Evolutionary conservation across 2,797 vertebrate species (phyloP).

Genomic region (Hyperoplus lanceolatus): DNA sequence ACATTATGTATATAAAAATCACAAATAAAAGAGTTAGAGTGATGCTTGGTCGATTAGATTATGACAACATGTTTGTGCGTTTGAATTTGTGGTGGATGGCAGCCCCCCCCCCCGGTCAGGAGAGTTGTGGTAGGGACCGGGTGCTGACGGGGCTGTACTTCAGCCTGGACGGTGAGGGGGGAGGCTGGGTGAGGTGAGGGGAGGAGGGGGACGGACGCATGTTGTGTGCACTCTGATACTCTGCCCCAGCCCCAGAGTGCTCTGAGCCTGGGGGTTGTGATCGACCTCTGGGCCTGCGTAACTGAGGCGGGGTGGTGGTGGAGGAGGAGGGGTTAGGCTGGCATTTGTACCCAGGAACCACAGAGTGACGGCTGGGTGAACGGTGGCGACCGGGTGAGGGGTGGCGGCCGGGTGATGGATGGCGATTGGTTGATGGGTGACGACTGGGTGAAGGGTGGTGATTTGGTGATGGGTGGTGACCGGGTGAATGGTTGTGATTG

Average conservation of each 20-base stretch:
- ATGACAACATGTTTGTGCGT: slow-evolving; percentile 40
- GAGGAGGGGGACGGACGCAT: slow-evolving; percentile 79
- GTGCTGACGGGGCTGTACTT: slow-evolving; percentile 80
- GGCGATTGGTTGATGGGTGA: slow-evolving; percentile 46
- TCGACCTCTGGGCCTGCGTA: slow-evolving; percentile 67
- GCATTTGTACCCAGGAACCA: slow-evolving; percentile 41
- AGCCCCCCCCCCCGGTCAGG: slow-evolving; percentile 54
- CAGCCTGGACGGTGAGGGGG: slow-evolving; percentile 70
- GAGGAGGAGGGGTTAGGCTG: slow-evolving; percentile 54
- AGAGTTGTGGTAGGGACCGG: slow-evolving; percentile 81
- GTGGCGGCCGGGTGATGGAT: slow-evolving; percentile 59
- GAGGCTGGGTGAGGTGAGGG: slow-evolving; percentile 77
- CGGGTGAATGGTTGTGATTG: slow-evolving; percentile 32
- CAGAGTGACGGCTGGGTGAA: slow-evolving; percentile 61
- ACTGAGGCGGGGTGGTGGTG: slow-evolving; percentile 63
- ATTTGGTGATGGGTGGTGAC: slow-evolving; percentile 52
- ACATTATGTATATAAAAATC: slow-evolving; percentile 39
- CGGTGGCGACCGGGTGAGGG: slow-evolving; percentile 51
- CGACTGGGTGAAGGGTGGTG: slow-evolving; percentile 53
- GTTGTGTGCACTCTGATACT: slow-evolving; percentile 49
- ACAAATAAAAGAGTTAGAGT: slow-evolving; percentile 52
- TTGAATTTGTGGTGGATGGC: slow-evolving; percentile 27
- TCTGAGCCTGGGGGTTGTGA: slow-evolving; percentile 60
- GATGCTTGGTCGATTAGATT: slow-evolving; percentile 37
- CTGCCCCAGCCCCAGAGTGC: slow-evolving; percentile 21